These are phyloP conservation scores for Pheosia tremula DNA, from an alignment of 2,888 invertebrate species.

Conservation along the genomic window DNA sequence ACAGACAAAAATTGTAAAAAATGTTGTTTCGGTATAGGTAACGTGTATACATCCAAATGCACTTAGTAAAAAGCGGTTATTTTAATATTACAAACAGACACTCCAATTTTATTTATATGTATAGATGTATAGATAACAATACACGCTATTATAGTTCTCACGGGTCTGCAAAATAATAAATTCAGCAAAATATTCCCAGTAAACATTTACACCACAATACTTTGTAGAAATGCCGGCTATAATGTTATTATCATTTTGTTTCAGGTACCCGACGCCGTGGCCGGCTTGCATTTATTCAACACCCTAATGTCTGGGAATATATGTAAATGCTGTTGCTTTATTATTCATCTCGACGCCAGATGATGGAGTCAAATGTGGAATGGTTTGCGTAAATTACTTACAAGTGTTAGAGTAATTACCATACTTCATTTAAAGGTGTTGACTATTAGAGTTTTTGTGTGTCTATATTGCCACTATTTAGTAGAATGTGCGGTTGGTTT, in stretches of 20 bases:
- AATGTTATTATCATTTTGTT: constrained; percentile 44
- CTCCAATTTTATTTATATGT: no score
- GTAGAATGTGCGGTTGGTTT: no score
- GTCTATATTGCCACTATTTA: no score
- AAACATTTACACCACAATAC: constrained; percentile 5
- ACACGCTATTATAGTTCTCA: no score
- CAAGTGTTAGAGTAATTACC: neutral
- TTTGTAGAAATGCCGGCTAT: constrained; percentile 19
- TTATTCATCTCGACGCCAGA: constrained; percentile 38
- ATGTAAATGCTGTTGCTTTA: constrained; percentile 43
- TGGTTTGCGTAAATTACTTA: neutral
- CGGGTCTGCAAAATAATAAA: neutral
- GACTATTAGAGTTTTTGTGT: neutral
- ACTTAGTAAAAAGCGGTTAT: no score
- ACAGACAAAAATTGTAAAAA: no score
- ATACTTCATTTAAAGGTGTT: neutral
- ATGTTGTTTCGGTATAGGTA: no score
- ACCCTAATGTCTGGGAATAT: constrained; percentile 16
- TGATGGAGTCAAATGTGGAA: constrained; percentile 1
- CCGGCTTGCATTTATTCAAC: constrained; percentile 23
- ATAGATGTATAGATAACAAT: no score
- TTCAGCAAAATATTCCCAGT: neutral
- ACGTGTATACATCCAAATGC: no score
- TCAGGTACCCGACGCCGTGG: constrained; percentile 37
- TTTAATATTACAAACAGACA: no score